These are phyloP conservation scores for Pardalotus punctatus DNA, from an alignment of 2,113 vertebrate species.

Conservation along the genomic window DNA sequence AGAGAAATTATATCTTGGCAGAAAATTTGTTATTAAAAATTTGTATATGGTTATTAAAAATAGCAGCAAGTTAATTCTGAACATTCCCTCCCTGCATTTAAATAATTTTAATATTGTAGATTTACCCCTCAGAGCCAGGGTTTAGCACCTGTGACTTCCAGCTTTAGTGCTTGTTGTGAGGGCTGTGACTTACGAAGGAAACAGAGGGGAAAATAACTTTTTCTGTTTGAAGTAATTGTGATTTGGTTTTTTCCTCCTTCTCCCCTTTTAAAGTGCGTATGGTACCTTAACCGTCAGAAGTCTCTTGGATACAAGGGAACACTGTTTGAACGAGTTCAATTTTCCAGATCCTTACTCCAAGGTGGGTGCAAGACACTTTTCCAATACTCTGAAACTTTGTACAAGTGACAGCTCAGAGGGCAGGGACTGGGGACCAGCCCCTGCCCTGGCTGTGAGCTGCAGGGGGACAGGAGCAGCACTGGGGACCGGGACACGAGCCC, in stretches of 20 bases:
- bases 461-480: neutral
- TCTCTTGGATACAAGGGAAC: slow-evolving; percentile 94
- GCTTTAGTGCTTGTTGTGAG: neutral
- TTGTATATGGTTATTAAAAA: neutral
- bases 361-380: slow-evolving; percentile 71
- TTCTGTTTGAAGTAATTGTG: neutral
- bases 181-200: neutral
- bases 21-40: neutral
- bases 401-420: neutral
- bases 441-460: neutral
- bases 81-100: neutral
- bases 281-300: slow-evolving; percentile 97
- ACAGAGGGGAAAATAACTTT: neutral
- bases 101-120: neutral
- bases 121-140: neutral
- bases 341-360: slow-evolving; percentile 98
- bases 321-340: slow-evolving; percentile 98
- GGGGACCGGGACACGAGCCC: neutral
- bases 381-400: neutral
- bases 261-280: slow-evolving; percentile 83
- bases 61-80: neutral
- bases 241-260: slow-evolving; percentile 7
- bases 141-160: neutral
- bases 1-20: neutral
- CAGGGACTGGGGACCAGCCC: neutral